Percentiles rank a stretch among this genome's conserved stretches.
These are phyloP conservation scores for Spinus olivaceus DNA, from an alignment of 2,797 vertebrate species.

Conservation along the genomic window DNA sequence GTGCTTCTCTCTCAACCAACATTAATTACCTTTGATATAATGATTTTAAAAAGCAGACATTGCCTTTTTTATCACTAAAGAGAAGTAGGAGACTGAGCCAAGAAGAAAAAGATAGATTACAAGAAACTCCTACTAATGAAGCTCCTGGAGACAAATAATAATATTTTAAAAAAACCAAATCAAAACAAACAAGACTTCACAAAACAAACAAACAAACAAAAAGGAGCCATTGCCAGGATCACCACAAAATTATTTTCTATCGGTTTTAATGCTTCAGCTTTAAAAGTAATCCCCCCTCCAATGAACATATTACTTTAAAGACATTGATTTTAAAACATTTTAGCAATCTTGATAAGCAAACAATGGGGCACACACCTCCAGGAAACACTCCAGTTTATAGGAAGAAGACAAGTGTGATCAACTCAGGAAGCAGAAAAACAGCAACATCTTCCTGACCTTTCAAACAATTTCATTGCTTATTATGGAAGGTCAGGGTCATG, in stretches of 20 bases:
- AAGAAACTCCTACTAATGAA: not conserved
- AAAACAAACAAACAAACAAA: not conserved
- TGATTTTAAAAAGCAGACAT: not conserved
- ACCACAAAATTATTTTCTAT: not conserved
- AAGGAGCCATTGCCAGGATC: not conserved
- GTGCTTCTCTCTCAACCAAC: not conserved
- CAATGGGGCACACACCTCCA: not conserved
- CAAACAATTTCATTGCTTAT: not conserved
- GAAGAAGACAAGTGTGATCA: not conserved
- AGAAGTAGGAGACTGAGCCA: not conserved
- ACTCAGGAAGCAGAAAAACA: not conserved
- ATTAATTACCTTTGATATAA: not conserved
- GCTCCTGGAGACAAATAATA: not conserved
- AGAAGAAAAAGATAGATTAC: not conserved
- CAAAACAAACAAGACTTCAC: not conserved
- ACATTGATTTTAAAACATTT: not conserved
- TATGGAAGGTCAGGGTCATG: not conserved
- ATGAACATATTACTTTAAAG: not conserved
- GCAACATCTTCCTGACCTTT: not conserved
- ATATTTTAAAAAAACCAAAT: rapidly evolving
- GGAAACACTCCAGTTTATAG: not conserved
- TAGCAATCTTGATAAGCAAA: not conserved
- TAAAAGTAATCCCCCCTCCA: not conserved
- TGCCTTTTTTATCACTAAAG: not conserved
- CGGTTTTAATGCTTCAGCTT: not conserved